Base-by-base conservation (phyloP, 2,797 vertebrate species). In the Malacoctenus gilli region DNA sequence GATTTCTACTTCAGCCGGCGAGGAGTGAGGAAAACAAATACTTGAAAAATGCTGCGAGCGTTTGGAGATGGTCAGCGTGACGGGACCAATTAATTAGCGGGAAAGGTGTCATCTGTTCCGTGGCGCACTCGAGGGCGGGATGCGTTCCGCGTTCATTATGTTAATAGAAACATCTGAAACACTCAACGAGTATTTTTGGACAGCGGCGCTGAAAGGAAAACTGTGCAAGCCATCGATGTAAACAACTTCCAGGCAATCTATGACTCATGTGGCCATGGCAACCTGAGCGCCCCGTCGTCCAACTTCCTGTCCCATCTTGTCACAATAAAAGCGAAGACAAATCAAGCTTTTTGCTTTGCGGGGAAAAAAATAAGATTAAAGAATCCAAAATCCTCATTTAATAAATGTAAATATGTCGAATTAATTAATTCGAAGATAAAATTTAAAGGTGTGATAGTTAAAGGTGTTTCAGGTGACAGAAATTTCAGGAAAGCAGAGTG, bases 11-110 rank as follows among this genome's bases (percentile, higher is more conserved):
- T 80, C 61, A 53, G 59, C 52, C 38, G 39, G 80, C 23, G 64
- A 88, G 85, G 73, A 75, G 19, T 35, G 63, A 51, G 44, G 52
- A 73, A 82, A 86, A 80, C 73, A 88, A 89, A 88, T 77, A 83
- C 82, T 86, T 70, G 18, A 81, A 87, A 84, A 56, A 67, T 63
- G 56, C 53, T 22, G 14, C 4, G 4, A 25, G 76, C 46, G 50
- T 76, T 68, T 82, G 46, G 75, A 82, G 68, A 76, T 72, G 69
- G 68, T 72, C 64, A 39, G 36, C 54, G 15, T 14, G 55, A 63
- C 62, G 34, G 55, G 44, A 61, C 56, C 55, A 75, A 69, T 82
- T 74, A 82, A 85, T 88, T 87, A 79, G 55, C 20, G 15, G n/a
- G 46, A 55, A 68, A 63, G 47, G 59, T 80, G 59, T 66, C 48